phyloP scores from a whole-genome alignment of 2,888 invertebrate genomes.

The Eupithecia exiguata region DNA sequence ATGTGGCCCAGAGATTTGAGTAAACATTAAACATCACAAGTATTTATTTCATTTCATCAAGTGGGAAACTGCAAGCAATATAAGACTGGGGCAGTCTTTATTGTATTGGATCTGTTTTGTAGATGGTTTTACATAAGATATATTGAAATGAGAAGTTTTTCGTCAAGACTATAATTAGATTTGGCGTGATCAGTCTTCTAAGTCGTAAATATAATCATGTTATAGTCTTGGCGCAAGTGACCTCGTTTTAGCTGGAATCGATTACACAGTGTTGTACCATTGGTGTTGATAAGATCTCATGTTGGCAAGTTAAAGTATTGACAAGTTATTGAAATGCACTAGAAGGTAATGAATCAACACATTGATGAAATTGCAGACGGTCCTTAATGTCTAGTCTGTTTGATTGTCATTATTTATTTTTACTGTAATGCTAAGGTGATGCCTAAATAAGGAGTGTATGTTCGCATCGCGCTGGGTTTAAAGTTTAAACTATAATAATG shows the following conservation, averaged over 20 bases:
- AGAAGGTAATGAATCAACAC: slow-evolving; percentile 47
- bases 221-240: slow-evolving; percentile 1
- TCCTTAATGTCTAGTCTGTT: slow-evolving; percentile 75
- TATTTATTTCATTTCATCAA: slow-evolving; percentile 68
- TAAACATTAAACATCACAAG: slow-evolving; percentile 70
- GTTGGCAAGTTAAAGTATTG: slow-evolving; percentile 58
- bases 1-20: slow-evolving; percentile 54
- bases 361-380: slow-evolving; percentile 66
- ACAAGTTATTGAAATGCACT: slow-evolving; percentile 43
- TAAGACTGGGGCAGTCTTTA: slow-evolving; percentile 52
- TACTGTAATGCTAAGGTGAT: slow-evolving; percentile 56
- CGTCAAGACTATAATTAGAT: background rate
- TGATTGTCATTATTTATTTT: slow-evolving; percentile 70
- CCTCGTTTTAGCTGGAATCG: slow-evolving; percentile 2
- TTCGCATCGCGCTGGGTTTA: slow-evolving; percentile 52
- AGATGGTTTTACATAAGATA: slow-evolving; percentile 52
- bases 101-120: slow-evolving; percentile 46
- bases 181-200: background rate
- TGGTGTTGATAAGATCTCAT: slow-evolving; percentile 58
- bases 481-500: slow-evolving; percentile 16
- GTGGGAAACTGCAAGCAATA: slow-evolving; percentile 50
- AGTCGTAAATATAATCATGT: slow-evolving; percentile 6
- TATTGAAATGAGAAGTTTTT: slow-evolving; percentile 2
- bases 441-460: slow-evolving; percentile 60
- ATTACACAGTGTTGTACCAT: slow-evolving; percentile 12